A percentile compares a stretch with the other conserved stretches of the same genome.
Conservation (phyloP, 2,113 vertebrate species). For the Otus sunia region DNA sequence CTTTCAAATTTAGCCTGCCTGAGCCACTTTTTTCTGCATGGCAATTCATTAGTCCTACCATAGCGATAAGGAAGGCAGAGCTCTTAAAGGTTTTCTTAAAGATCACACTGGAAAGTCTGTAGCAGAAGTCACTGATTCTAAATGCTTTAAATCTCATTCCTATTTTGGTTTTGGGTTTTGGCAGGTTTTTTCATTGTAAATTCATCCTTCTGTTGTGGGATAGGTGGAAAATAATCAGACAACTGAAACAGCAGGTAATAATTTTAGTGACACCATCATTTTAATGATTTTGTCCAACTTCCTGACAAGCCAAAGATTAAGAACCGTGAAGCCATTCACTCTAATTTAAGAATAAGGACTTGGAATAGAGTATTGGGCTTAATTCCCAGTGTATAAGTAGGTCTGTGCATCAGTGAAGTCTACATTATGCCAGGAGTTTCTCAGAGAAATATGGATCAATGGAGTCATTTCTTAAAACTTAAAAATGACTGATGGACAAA, state of each 20-base stretch:
- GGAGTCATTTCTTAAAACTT: not conserved
- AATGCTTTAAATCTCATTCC: not conserved
- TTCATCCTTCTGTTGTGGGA: not conserved
- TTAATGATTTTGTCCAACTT: not conserved
- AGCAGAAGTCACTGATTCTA: not conserved
- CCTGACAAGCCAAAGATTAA: not conserved
- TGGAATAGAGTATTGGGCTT: not conserved
- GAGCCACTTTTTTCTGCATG: not conserved
- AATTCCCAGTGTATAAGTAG: not conserved
- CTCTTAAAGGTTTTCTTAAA: not conserved
- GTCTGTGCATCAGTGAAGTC: not conserved
- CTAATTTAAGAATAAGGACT: not conserved
- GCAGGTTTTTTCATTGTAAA: not conserved
- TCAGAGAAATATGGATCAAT: not conserved
- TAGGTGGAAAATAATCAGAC: not conserved
- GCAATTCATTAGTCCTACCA: not conserved
- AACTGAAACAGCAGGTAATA: not conserved
- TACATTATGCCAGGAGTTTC: not conserved
- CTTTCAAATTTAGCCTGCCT: not conserved
- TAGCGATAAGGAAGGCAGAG: not conserved
- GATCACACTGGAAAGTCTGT: not conserved
- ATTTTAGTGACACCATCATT: not conserved
- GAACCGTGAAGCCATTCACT: not conserved
- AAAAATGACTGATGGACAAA: not conserved
- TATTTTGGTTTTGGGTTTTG: not conserved